These are phyloP conservation scores for Hartigia nigra DNA, from an alignment of 2,888 invertebrate species.

Conservation along the genomic window DNA sequence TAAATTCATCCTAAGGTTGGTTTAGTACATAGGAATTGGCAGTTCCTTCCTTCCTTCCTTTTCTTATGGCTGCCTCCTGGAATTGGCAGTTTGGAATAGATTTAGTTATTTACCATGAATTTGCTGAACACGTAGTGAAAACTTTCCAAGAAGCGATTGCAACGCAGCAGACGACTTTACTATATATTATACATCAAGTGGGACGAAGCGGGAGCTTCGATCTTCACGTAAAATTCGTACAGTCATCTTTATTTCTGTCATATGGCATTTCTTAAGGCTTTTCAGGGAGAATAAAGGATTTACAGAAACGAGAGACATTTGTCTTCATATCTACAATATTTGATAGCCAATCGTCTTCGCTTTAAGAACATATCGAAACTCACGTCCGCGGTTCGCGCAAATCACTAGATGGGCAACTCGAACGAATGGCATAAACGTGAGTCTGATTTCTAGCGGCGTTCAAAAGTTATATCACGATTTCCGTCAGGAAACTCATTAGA, in stretches of 20 bases:
- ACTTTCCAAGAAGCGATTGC: neutral
- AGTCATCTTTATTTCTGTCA: neutral
- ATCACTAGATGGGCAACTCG: neutral
- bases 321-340: neutral
- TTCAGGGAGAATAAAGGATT: neutral
- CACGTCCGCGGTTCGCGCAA: neutral
- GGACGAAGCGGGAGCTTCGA: neutral
- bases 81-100: neutral
- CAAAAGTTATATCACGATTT: neutral
- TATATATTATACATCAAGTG: neutral
- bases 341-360: neutral
- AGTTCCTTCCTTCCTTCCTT: too few relatives aligned
- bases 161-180: neutral
- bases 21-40: neutral
- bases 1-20: neutral
- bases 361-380: neutral
- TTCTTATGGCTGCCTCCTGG: too few relatives aligned
- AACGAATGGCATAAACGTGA: neutral
- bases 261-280: neutral
- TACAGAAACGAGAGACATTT: neutral
- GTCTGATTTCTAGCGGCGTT: neutral
- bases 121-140: neutral
- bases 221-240: neutral
- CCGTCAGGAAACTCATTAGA: neutral
- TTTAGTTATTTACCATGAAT: neutral